Evolutionary conservation across 2,888 invertebrate genomes (phyloP).

Genomic region (Himalopsyche anomala): DNA sequence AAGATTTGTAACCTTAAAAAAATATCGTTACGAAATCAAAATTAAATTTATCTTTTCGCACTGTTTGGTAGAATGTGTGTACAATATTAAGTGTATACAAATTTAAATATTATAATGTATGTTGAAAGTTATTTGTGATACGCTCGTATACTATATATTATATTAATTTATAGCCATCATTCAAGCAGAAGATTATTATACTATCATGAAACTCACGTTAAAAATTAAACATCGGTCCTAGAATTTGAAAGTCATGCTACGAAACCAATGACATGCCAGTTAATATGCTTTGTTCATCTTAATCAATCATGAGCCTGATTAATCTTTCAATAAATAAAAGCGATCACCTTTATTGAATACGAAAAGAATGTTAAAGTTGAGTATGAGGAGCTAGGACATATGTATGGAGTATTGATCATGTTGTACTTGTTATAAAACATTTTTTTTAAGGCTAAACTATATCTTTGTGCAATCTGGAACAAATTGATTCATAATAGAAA

Average conservation of each 20-base stretch:
- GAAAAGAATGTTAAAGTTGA: neutral
- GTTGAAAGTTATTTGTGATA: too few species aligned
- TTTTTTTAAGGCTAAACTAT: neutral
- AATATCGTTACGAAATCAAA: too few species aligned
- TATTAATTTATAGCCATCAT: too few species aligned
- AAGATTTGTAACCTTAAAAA: too few species aligned
- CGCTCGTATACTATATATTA: too few species aligned
- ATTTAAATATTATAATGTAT: too few species aligned
- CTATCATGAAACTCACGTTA: neutral
- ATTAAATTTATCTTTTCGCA: too few species aligned
- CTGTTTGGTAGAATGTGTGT: too few species aligned
- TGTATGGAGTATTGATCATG: neutral
- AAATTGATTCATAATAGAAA: neutral
- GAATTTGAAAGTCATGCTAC: neutral
- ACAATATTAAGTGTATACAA: too few species aligned
- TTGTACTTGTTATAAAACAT: constrained; percentile 16
- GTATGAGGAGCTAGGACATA: neutral
- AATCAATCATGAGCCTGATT: neutral
- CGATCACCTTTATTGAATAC: neutral
- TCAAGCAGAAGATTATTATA: too few species aligned
- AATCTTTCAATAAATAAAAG: constrained; percentile 17
- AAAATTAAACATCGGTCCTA: neutral
- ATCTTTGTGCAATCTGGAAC: neutral
- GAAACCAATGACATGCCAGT: neutral
- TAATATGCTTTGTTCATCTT: neutral